Evolutionary conservation across 2,113 vertebrate species (phyloP).

Genomic region (Sinocyclocheilus anophthalmus): DNA sequence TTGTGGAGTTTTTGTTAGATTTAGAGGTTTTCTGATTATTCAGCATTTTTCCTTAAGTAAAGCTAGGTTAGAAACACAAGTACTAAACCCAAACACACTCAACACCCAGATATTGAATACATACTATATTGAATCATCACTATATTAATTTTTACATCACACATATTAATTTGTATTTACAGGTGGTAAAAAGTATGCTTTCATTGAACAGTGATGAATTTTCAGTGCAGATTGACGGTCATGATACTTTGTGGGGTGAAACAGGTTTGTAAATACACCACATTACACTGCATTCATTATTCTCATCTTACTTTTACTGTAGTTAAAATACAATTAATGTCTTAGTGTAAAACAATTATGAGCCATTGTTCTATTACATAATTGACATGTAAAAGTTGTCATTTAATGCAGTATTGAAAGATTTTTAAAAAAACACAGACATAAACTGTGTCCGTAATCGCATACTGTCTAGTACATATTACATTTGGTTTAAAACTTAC

Average conservation of each 20-base stretch:
- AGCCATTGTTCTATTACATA: neutral
- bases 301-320: neutral
- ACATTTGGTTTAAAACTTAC: neutral
- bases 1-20: neutral
- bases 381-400: neutral
- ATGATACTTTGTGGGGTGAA: constrained; percentile 96
- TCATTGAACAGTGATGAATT: constrained; percentile 79
- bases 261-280: constrained; percentile 79
- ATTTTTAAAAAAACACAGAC: neutral
- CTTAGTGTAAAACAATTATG: neutral
- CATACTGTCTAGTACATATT: neutral
- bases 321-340: neutral
- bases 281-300: neutral
- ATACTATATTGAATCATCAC: neutral
- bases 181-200: constrained; percentile 90
- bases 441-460: neutral
- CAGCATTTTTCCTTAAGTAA: neutral
- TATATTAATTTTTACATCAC: neutral
- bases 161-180: constrained; percentile 54
- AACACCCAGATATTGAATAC: neutral
- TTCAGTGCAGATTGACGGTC: constrained; percentile 85
- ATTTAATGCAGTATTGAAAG: neutral
- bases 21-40: neutral
- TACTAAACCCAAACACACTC: neutral
- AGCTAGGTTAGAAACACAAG: neutral